phyloP scores from a whole-genome alignment of 2,888 invertebrate species.

The Melinaea marsaeus region DNA sequence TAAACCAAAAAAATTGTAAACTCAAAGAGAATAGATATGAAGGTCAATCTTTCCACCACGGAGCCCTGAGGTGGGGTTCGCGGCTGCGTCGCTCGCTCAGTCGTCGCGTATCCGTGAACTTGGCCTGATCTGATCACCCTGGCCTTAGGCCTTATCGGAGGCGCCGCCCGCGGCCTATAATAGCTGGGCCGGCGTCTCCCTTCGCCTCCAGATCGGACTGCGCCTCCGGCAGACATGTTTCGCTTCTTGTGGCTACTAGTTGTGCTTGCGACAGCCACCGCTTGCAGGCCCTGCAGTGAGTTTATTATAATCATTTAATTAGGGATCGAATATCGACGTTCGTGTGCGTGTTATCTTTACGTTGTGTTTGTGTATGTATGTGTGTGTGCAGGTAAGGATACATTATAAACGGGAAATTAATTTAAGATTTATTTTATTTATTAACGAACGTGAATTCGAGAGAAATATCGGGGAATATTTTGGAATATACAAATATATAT shows the following conservation, averaged over 20 bases:
- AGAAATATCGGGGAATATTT: too few relatives aligned
- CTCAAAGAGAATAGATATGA: conserved; percentile 39
- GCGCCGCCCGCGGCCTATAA: conserved; percentile 76
- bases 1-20: conserved; percentile 16
- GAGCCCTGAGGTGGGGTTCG: conserved; percentile 44
- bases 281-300: conserved; percentile 75
- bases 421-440: too few relatives aligned
- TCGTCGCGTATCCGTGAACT: conserved; percentile 73
- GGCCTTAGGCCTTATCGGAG: conserved; percentile 72
- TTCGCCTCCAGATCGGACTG: conserved; percentile 65
- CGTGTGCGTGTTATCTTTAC: conserved; percentile 19
- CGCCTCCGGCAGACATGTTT: conserved; percentile 71
- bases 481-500: too few relatives aligned
- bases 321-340: conserved; percentile 28
- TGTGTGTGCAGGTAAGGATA: conserved; percentile 8
- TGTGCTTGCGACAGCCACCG: conserved; percentile 51
- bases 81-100: conserved; percentile 55
- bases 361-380: conserved; percentile 12
- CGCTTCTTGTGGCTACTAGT: conserved; percentile 65
- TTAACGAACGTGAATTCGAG: too few relatives aligned
- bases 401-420: too few relatives aligned
- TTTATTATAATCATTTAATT: conserved; percentile 32
- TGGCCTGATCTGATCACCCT: conserved; percentile 69
- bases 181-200: conserved; percentile 74
- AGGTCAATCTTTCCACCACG: conserved; percentile 55